A percentile compares a stretch with the other conserved stretches of the same genome.
These are phyloP conservation scores for Zaprionus nigranus DNA, from an alignment of 1,140 invertebrate genomes.

Conservation along the genomic window DNA sequence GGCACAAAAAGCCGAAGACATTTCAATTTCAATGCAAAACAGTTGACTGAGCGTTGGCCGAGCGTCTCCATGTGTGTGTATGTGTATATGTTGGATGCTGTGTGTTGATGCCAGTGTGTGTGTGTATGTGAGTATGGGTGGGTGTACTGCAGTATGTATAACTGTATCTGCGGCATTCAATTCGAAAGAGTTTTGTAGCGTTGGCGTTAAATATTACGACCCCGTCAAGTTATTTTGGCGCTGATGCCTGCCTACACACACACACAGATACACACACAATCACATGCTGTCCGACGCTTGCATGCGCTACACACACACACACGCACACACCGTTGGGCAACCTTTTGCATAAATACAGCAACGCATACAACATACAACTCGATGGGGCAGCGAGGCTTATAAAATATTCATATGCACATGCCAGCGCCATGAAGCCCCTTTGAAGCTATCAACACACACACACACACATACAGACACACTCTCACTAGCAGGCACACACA, in stretches of 20 bases:
- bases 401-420: conserved; percentile 80
- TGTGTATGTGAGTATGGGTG: neutral
- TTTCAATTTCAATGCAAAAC: conserved; percentile 79
- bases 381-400: conserved; percentile 59
- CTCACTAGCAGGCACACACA: neutral
- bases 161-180: conserved; percentile 19
- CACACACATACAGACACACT: conserved; percentile 29
- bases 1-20: conserved; percentile 56
- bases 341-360: conserved; percentile 56
- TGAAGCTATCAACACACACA: conserved; percentile 53
- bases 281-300: conserved; percentile 41
- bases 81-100: conserved; percentile 10
- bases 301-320: conserved; percentile 24
- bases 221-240: conserved; percentile 39
- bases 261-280: conserved; percentile 19
- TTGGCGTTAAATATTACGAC: conserved; percentile 67
- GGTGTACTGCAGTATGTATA: neutral
- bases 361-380: conserved; percentile 25
- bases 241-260: conserved; percentile 20
- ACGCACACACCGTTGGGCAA: conserved; percentile 19
- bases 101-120: neutral
- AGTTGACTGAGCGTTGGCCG: conserved; percentile 42
- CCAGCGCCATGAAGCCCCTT: conserved; percentile 54
- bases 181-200: conserved; percentile 29
- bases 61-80: conserved; percentile 2